Base-by-base conservation (phyloP, 2,888 invertebrate species). In the Caenorhabditis imperialis region DNA sequence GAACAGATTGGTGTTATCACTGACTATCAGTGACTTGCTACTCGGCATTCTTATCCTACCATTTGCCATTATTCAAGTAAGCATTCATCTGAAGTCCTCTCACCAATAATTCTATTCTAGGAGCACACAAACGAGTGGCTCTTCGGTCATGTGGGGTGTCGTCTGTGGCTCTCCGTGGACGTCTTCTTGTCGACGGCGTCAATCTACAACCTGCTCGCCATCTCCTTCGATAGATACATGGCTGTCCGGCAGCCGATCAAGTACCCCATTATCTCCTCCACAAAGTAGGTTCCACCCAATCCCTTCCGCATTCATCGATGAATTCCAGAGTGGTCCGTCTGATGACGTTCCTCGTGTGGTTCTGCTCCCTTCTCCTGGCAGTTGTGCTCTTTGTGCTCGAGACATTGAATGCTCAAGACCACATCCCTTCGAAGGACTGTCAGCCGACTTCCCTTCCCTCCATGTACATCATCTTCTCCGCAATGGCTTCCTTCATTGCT, bases 141-240 rank as follows among this genome's bases (percentile, higher is more conserved):
- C 85, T 97, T 96, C 89, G 96, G 96, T 50, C 93, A 93, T 89
- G 91, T 94, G 44, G 95, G 96, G 94, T 98, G 97, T 90, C 93
- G 94, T 74, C 92, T 95, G 80, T 98, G 97, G 97, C 91, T 97
- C 77, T 96, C 96, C 0, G 92, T 96, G 57, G 97, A 98, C 90
- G 96, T 98, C 10, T 95, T 96, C 94, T 93, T 97, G 93, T 96
- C 96, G 90, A 98, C 97, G 0, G 95, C 96, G 0, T 95, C 95
- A 84, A 97, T 96, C 85, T 91, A 97, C 82, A 96, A 96, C 90
- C 92, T 97, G 60, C 95, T 96, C 89, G 96, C 95, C 84, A 97
- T 97, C 88, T 95, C 94, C 20, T 91, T 97, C 88, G 97, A 89
- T 77, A 61, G 82, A 12, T 98, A 97, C 90, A 93, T 97, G 87